A percentile compares a stretch with the other conserved stretches of the same genome.
These are phyloP conservation scores for Pygmarrhopalites habei DNA, from an alignment of 1,140 invertebrate species.

Conservation along the genomic window DNA sequence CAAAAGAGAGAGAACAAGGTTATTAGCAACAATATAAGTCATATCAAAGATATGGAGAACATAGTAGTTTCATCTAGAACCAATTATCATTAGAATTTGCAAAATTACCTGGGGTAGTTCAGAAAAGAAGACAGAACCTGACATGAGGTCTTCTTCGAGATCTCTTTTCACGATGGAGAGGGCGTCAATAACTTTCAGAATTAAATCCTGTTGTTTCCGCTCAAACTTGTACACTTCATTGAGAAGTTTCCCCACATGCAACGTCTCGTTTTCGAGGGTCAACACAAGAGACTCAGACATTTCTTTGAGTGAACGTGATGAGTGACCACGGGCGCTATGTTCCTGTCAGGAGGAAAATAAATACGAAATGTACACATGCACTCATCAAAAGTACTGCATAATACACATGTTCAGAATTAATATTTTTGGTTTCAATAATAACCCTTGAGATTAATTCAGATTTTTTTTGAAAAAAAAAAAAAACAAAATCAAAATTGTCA, in stretches of 20 bases:
- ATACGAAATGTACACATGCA: too few relatives aligned
- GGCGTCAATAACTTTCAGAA: slow-evolving; percentile 37
- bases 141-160: slow-evolving; percentile 38
- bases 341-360: slow-evolving; percentile 15
- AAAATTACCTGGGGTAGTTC: slow-evolving; percentile 35
- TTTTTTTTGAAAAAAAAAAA: too few relatives aligned
- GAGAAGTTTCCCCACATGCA: slow-evolving; percentile 29
- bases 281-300: slow-evolving; percentile 27
- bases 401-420: too few relatives aligned
- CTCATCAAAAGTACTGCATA: too few relatives aligned
- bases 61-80: too few relatives aligned
- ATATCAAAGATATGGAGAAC: not conserved
- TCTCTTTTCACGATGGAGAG: slow-evolving; percentile 32
- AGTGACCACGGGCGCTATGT: slow-evolving; percentile 30
- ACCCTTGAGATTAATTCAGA: too few relatives aligned
- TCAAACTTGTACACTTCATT: slow-evolving; percentile 37
- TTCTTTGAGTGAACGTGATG: slow-evolving; percentile 32
- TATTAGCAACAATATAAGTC: not conserved
- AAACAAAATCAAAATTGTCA: too few relatives aligned
- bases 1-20: not conserved
- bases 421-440: too few relatives aligned
- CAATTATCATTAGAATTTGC: too few relatives aligned
- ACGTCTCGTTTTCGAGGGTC: slow-evolving; percentile 30
- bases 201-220: slow-evolving; percentile 38
- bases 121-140: slow-evolving; percentile 20